Base-by-base conservation (phyloP, 64 coral and sea anemone genomes). In the Montipora cactus region DNA sequence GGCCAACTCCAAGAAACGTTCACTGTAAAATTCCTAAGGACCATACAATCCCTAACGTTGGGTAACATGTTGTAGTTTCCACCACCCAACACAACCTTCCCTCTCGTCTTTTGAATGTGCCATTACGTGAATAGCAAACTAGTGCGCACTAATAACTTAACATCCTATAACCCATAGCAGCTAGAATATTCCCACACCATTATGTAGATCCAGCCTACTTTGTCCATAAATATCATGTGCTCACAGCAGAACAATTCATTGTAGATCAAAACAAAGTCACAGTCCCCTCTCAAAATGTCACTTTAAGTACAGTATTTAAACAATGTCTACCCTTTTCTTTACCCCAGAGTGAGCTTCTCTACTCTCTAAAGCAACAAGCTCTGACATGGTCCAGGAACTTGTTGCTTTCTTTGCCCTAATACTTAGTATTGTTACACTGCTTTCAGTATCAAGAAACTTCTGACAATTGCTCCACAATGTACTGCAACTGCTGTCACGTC, bases 201-300 rank as follows among this genome's bases (percentile, higher is more conserved):
- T 21, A 45, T 45, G 82, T 86, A 86, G 82, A 69, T 71, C 82
- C 82, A 86, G 82, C 82, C 82, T 71, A 86, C 82, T 86, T 86
- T 49, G 59, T 47, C 74, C 28, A 84, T 62, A 86, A 86, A 71
- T 48, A 86, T 86, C 44, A 48, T 47, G 37, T 37, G 19, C 46
- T 49, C 59, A 20, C 59, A 7, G 18, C 15, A 70, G 28, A n/a
- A 21, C 21, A 50, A n/a, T 28, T 69, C 62, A 84, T 49, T 1
- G 2, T 1, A 46, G 19, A 47, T n/a, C 45, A 48, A 78, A 49
- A 14, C 44, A 71, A 4, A 15, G 21, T 71, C 68, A 23, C 5
- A 71, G 8, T 71, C 68, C 68, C 10, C 5, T 71, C 68, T 71
- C 4, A 4, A 71, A 71, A 8, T 57, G 6, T 37, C 37, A 37